Base-by-base conservation (phyloP, 2,113 vertebrate genomes). In the Saccopteryx bilineata region DNA sequence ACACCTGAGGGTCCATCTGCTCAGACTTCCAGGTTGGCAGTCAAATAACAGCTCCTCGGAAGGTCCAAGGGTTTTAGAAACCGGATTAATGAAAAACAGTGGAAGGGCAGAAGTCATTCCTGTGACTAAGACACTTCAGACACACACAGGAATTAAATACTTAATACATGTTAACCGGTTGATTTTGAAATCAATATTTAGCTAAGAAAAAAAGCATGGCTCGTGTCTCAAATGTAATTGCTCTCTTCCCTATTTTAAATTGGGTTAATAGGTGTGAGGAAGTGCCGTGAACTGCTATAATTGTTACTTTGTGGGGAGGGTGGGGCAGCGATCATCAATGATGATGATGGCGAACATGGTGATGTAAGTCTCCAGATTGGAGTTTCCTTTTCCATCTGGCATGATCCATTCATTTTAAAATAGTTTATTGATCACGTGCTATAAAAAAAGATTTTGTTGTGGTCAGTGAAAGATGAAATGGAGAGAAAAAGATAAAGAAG, bases 341-440 rank as follows among this genome's bases (percentile, higher is more conserved):
- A 24, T 8, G 23, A 33, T 23, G 12, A 56, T 46, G 17, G 52
- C 17, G 48, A 21, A 84, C 13, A 48, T 39, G 14, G 7, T 65
- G 19, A 96, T 52, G 5, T 23, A 58, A 68, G 66, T 65, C 17
- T 66, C 8, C 46, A 26, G 1, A 33, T 65, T 65, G 26, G 24
- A 85, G 28, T 86, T 81, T 91, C 6, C 50, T 72, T 65, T 91
- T 86, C 50, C 21, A 50, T 48, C 13, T 71, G 33, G 50, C 61
- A 48, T 71, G 18, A 54, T 15, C 52, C 84, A 80, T 89, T 89
- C 61, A 46, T 87, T 90, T 88, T 50, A 54, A 92, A 54, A 80
- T 68, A 72, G 5, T 19, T 87, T 87, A 31, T n/a, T 86, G 52
- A n/a, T 75, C 6, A 15, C 5, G 2, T 79, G 71, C 39, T 65